These are phyloP conservation scores for Sphaeridia pumilis DNA, from an alignment of 2,888 invertebrate genomes.

Conservation along the genomic window DNA sequence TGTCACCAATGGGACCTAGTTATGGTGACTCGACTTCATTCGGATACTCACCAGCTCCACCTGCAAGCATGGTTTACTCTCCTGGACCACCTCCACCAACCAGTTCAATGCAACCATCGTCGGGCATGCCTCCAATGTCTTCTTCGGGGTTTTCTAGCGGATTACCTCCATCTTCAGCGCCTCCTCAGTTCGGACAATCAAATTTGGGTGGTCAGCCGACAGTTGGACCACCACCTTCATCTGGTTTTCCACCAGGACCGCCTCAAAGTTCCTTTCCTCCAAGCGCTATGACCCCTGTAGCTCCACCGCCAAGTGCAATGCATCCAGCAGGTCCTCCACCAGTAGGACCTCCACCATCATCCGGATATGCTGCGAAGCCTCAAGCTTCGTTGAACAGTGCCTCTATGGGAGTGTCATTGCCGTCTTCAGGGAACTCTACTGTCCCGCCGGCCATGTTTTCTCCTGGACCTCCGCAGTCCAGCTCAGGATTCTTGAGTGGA, in stretches of 20 bases:
- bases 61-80: neutral
- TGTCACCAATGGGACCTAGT: neutral
- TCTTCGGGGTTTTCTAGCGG: neutral
- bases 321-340: neutral
- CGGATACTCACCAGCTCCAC: too few relatives aligned
- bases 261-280: conserved; percentile 5
- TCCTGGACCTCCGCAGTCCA: neutral
- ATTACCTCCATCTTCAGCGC: neutral
- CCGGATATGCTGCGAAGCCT: too few relatives aligned
- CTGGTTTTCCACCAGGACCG: conserved; percentile 3
- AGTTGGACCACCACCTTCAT: conserved; percentile 4
- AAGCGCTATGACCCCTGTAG: neutral
- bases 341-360: neutral
- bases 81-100: neutral
- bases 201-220: neutral
- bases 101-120: too few relatives aligned
- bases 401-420: neutral
- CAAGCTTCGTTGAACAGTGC: too few relatives aligned
- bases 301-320: neutral
- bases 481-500: too few relatives aligned
- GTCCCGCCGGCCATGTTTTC: neutral
- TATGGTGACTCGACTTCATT: neutral
- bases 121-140: too few relatives aligned
- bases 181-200: too few relatives aligned
- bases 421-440: neutral